phyloP scores from a whole-genome alignment of 2,888 invertebrate species.

The Myopa tessellatipennis region DNA sequence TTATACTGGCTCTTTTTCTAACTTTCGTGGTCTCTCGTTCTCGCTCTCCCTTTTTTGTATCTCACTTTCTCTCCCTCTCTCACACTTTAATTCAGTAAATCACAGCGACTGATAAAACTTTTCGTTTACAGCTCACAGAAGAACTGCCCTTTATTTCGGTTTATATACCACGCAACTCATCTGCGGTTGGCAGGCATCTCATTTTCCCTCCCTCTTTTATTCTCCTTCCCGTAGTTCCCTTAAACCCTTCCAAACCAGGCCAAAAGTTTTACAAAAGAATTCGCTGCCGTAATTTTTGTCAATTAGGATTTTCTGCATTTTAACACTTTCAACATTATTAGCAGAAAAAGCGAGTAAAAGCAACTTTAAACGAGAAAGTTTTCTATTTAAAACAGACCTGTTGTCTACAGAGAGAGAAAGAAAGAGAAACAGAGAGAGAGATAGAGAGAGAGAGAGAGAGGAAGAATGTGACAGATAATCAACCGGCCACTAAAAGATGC shows the following conservation, averaged over 20 bases:
- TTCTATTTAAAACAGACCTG: conserved; percentile 10
- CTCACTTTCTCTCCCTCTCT: no score
- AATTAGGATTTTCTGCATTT: conserved; percentile 40
- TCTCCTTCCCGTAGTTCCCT: background rate
- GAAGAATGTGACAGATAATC: no score
- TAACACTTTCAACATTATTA: conserved; percentile 37
- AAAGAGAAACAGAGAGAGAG: background rate
- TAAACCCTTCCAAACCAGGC: conserved; percentile 3
- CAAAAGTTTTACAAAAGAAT: conserved; percentile 23
- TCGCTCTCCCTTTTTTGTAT: no score
- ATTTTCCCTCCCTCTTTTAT: background rate
- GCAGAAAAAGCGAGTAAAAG: conserved; percentile 20
- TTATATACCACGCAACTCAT: background rate
- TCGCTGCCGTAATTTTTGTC: conserved; percentile 27
- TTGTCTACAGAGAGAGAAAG: background rate
- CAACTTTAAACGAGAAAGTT: conserved; percentile 30
- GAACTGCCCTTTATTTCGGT: background rate
- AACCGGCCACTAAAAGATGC: background rate
- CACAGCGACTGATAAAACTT: background rate
- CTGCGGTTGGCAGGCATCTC: background rate
- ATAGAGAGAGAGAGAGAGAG: background rate
- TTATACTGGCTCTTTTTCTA: no score
- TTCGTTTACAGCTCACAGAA: background rate
- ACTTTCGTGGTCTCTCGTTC: no score
- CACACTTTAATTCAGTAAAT: background rate